phyloP scores from a whole-genome alignment of 1,140 invertebrate genomes.

The Anoplolepis gracilipes region DNA sequence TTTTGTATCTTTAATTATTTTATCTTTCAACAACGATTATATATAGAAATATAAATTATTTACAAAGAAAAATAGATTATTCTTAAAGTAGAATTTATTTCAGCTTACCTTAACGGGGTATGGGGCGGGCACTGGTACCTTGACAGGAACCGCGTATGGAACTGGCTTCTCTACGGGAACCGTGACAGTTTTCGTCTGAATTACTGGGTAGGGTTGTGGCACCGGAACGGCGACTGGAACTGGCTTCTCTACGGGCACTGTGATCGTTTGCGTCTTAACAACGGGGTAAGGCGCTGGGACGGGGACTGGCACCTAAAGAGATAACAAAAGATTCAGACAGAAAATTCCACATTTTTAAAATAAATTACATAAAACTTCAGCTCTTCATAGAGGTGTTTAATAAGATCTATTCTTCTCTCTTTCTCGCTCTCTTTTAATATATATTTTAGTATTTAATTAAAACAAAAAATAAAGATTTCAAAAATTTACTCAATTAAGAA shows the following conservation, averaged over 20 bases:
- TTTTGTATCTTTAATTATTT: background rate
- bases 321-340: slow-evolving; percentile 44
- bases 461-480: slow-evolving; percentile 9
- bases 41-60: background rate
- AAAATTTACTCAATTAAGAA: background rate
- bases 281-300: slow-evolving; percentile 83
- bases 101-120: slow-evolving; percentile 83
- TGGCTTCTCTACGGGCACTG: slow-evolving; percentile 83
- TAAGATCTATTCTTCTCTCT: background rate
- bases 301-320: slow-evolving; percentile 81
- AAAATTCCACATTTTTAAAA: background rate
- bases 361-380: background rate
- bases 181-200: slow-evolving; percentile 80
- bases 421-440: too few relatives aligned
- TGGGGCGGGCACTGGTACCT: too few relatives aligned
- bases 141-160: too few relatives aligned
- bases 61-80: slow-evolving; percentile 1
- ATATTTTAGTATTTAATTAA: background rate
- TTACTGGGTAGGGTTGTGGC: slow-evolving; percentile 82
- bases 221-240: slow-evolving; percentile 82
- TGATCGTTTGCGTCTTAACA: slow-evolving; percentile 81
- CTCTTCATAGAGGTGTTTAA: background rate
- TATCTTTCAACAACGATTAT: background rate
- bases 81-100: background rate
- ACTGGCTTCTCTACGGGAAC: slow-evolving; percentile 83